These are phyloP conservation scores for Boulengeromyrus knoepffleri DNA, from an alignment of 2,113 vertebrate species.

Conservation along the genomic window DNA sequence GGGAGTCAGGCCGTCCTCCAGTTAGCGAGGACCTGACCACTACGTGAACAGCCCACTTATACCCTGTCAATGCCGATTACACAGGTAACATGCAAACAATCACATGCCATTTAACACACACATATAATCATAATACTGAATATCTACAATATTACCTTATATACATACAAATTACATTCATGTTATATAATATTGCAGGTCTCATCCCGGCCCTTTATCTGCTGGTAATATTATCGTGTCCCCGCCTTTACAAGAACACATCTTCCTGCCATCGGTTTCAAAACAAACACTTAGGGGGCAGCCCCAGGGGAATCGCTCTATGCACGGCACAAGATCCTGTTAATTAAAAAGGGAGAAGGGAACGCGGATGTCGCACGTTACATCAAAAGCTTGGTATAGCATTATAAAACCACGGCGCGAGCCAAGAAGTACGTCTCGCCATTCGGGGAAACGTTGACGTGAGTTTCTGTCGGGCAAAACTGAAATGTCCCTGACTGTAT, in stretches of 20 bases:
- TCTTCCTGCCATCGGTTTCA: neutral
- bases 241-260: neutral
- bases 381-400: neutral
- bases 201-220: neutral
- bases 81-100: neutral
- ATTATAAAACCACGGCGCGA: neutral
- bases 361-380: neutral
- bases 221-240: neutral
- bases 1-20: neutral
- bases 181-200: neutral
- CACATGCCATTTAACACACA: neutral
- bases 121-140: neutral
- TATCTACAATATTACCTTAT: neutral
- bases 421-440: neutral
- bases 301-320: neutral
- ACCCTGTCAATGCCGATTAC: neutral
- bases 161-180: neutral
- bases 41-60: neutral
- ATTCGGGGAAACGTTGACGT: neutral
- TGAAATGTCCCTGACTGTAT: neutral
- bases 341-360: conserved; percentile 9
- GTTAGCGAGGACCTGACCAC: neutral
- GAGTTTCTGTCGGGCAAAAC: neutral
- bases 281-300: conserved; percentile 11
- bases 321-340: neutral